A percentile compares a stretch with the other conserved stretches of the same genome.
These are phyloP conservation scores for Enteromius trimaculatus DNA, from an alignment of 2,797 vertebrate species.

Conservation along the genomic window DNA sequence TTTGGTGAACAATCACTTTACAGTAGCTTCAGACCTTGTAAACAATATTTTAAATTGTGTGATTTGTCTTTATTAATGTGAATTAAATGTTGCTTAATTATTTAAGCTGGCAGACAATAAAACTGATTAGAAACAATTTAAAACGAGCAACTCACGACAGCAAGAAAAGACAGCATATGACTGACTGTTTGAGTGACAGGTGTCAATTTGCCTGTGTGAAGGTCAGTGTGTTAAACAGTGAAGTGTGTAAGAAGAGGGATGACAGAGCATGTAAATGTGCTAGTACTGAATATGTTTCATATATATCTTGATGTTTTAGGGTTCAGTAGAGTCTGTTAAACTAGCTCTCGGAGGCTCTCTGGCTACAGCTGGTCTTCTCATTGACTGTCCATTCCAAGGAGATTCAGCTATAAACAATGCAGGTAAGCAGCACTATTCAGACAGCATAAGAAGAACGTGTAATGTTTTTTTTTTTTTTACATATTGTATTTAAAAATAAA, in stretches of 20 bases:
- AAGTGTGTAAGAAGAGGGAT: not conserved
- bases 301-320: constrained; percentile 71
- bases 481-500: not conserved
- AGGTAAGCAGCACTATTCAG: constrained; percentile 66
- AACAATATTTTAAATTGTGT: not conserved
- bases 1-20: not conserved
- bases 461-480: not conserved
- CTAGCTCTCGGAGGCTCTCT: constrained; percentile 90
- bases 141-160: not conserved
- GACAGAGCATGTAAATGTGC: not conserved
- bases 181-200: not conserved
- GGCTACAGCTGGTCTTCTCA: constrained; percentile 86
- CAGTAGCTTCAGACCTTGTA: not conserved
- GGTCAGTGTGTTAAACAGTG: not conserved
- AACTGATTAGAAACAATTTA: not conserved
- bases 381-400: constrained; percentile 91
- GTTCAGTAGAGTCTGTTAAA: constrained; percentile 88
- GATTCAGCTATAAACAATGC: constrained; percentile 85
- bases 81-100: not conserved
- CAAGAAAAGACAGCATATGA: not conserved
- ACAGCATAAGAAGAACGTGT: not conserved
- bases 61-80: not conserved
- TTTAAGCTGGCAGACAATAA: not conserved
- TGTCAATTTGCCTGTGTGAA: not conserved
- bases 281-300: not conserved